Evolutionary conservation across 1,140 invertebrate genomes (phyloP), one percentile per base, ranked within the genome.

Genomic region (Saccostrea echinata): DNA sequence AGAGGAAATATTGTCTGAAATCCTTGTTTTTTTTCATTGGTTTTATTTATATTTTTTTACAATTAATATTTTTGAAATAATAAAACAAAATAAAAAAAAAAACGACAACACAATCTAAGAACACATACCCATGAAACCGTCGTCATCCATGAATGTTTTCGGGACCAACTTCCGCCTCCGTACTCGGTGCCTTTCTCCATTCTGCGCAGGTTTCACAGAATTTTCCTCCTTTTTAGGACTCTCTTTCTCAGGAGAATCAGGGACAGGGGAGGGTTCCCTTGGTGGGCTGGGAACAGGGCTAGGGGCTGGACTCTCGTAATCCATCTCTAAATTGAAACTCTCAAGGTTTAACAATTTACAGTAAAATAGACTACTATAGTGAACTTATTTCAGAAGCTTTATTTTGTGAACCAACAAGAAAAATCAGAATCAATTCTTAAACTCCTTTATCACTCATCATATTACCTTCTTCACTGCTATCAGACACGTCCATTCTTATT

Each of bases 41-140:
- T 61, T 61, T 6, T 61, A 61, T 2, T 61, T 61, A 61, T n/a
- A 21, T 18, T 6, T 6, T 61, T 18, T 61, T 61, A n/a, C 16
- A 61, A 61, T 21, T 21, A 21, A 18, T 61, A 61, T 61, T 61
- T 61, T 61, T 6, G n/a, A 61, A 57, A 61, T 43, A 0, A 3
- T 8, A 21, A 57, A 57, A 57, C 21, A 57, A 57, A 57, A 57
- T 57, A 3, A 13, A 13, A 57, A 18, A 57, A 21, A 18, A 16
- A 57, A 3, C 55, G 13, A 8, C n/a, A 76, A 76, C 21, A n/a
- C n/a, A 33, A 30, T 80, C 24, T 8, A 12, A 33, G 13, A 85
- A 43, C 55, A 86, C 89, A 89, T 89, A 93, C 93, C 93, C 93
- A 94, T 93, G 86, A 91, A 94, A n/a, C 93, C 93, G 64, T 93